These are phyloP conservation scores for Acanthoscelides obtectus DNA, from an alignment of 2,888 invertebrate species.

Conservation along the genomic window DNA sequence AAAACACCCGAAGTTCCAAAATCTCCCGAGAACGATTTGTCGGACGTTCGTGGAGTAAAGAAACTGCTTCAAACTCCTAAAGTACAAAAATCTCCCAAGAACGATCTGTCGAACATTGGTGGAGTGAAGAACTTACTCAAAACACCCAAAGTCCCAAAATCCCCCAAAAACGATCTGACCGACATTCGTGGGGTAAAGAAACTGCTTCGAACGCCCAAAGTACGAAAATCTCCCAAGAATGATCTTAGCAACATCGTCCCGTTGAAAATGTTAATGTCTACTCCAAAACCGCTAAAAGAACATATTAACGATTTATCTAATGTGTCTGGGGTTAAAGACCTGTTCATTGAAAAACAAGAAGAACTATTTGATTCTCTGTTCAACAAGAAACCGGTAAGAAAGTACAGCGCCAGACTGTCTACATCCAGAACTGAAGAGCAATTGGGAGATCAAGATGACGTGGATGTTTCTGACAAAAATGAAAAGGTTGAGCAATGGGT, in stretches of 20 bases:
- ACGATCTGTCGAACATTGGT: constrained; percentile 25
- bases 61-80: constrained; percentile 20
- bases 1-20: constrained; percentile 20
- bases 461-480: constrained; percentile 11
- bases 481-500: constrained; percentile 27
- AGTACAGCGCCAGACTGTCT: constrained; percentile 21
- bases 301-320: constrained; percentile 26
- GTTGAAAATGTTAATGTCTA: constrained; percentile 14
- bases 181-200: constrained; percentile 26
- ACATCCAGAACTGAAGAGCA: constrained; percentile 8
- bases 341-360: constrained; percentile 23
- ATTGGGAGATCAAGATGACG: background rate
- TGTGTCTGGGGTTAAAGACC: constrained; percentile 26
- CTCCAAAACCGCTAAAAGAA: constrained; percentile 18
- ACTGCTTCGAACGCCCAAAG: constrained; percentile 26
- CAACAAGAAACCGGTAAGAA: constrained; percentile 17
- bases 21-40: constrained; percentile 18
- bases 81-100: constrained; percentile 23
- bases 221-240: constrained; percentile 21
- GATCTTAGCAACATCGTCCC: constrained; percentile 19
- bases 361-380: constrained; percentile 25
- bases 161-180: constrained; percentile 27
- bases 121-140: constrained; percentile 30
- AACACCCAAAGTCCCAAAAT: constrained; percentile 23
- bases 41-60: constrained; percentile 15